phyloP scores from a whole-genome alignment of 2,797 vertebrate species.

The Epinephelus awoara region DNA sequence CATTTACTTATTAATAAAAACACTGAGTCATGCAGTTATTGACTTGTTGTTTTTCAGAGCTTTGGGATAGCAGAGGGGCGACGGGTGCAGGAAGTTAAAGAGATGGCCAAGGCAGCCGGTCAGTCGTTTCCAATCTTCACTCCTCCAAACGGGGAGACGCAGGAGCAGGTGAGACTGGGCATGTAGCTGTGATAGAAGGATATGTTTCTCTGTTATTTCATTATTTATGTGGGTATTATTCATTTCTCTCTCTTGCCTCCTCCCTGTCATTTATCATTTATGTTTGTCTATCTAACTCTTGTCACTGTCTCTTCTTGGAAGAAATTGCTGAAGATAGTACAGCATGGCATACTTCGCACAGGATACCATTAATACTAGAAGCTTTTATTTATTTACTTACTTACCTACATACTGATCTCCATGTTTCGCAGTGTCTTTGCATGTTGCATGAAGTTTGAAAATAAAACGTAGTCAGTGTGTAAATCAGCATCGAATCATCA shows the following conservation, averaged over 20 bases:
- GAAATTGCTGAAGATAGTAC: neutral
- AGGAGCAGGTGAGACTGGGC: slow-evolving; percentile 87
- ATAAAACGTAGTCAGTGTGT: neutral
- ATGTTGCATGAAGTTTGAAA: neutral
- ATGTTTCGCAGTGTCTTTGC: neutral
- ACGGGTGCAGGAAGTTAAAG: slow-evolving; percentile 86
- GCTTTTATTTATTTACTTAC: neutral
- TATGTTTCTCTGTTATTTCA: neutral
- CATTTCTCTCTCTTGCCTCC: neutral
- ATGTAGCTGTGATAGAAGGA: neutral
- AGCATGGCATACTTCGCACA: neutral
- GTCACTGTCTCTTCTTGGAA: neutral
- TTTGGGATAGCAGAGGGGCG: slow-evolving; percentile 91
- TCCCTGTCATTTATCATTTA: neutral
- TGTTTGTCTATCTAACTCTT: neutral
- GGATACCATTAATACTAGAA: neutral
- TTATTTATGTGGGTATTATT: neutral
- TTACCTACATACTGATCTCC: neutral
- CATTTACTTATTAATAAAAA: neutral
- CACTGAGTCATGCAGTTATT: neutral
- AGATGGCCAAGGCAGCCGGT: slow-evolving; percentile 90
- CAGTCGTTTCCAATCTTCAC: slow-evolving; percentile 89
- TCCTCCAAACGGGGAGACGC: slow-evolving; percentile 90
- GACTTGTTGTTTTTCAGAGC: slow-evolving; percentile 81
- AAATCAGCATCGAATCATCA: neutral